These are phyloP conservation scores for Acanthopleura granulata DNA, from an alignment of 2,888 invertebrate genomes.

Conservation along the genomic window DNA sequence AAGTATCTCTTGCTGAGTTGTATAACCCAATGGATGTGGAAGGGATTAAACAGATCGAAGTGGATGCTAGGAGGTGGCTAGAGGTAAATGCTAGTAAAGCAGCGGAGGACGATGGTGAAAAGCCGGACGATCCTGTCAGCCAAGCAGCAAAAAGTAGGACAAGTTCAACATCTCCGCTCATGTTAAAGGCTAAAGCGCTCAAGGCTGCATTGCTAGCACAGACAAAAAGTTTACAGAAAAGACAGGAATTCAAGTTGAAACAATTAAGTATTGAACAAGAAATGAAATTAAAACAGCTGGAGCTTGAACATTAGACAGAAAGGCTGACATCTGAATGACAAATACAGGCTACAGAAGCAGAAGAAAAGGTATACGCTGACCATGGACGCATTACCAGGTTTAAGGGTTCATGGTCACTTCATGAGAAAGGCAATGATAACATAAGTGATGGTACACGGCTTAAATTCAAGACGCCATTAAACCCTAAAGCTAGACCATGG, in stretches of 20 bases:
- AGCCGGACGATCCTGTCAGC: not conserved
- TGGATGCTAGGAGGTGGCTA: too few species aligned
- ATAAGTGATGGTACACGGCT: too few species aligned
- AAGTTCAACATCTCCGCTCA: not conserved
- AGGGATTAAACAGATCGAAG: too few species aligned
- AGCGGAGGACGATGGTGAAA: too few species aligned
- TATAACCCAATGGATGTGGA: too few species aligned
- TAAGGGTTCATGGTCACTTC: not conserved
- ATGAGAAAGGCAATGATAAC: too few species aligned
- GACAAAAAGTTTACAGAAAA: not conserved
- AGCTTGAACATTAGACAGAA: not conserved
- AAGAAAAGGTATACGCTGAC: not conserved
- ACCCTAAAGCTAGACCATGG: too few species aligned
- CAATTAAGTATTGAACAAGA: too few species aligned
- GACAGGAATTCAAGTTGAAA: not conserved
- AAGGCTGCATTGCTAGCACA: not conserved
- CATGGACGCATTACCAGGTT: not conserved
- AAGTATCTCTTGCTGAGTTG: too few species aligned
- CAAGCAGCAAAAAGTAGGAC: not conserved
- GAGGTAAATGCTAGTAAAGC: too few species aligned
- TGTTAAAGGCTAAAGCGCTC: not conserved
- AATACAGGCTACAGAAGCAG: not conserved
- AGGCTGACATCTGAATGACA: not conserved
- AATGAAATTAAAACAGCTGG: too few species aligned
- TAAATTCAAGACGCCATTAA: too few species aligned